Base-by-base conservation (phyloP, 2,797 vertebrate genomes). In the Apogon talboti region DNA sequence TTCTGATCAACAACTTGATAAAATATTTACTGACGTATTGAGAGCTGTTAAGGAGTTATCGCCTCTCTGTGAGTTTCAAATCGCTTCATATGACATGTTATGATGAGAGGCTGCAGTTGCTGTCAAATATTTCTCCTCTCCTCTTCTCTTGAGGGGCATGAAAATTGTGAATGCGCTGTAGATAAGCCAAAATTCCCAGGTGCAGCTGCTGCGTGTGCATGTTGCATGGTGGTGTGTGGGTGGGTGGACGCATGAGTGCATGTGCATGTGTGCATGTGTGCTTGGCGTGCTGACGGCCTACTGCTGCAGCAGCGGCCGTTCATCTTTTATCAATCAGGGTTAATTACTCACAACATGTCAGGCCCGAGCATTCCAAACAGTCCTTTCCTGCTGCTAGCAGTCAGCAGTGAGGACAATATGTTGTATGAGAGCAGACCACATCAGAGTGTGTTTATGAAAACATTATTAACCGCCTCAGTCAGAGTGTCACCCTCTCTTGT, bases 271-370 rank as follows among this genome's bases (percentile, higher is more conserved):
- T 47, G 53, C 14, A 50, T 37, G 41, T 57, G 51, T 21, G 65
- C 49, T 59, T 21, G 55, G 60, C 48, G 48, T 69, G 63, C 60
- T 48, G 46, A 69, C 0, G 35, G 55, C 42, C 35, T 18, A 44
- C 58, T 60, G 74, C 67, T 24, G 63, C 72, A 44, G 55, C 51
- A 44, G 79, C 53, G 67, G 74, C 80, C 68, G 78, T 84, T 89
- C 90, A 90, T 92, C 92, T 94, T 94, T 94, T 93, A 93, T 94
- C 92, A 92, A 91, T 93, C 85, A 79, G 83, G 92, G 87, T 92
- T 92, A 95, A 94, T 93, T 93, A 93, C 87, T 91, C 66, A 70
- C 84, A 92, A 86, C 88, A 91, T 89, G 91, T 89, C 87, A 84
- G 81, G 60, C 40, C 63, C 66, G 78, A 90, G 87, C 85, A 94